Base-by-base conservation (phyloP, 2,113 vertebrate genomes). In the Pitta sordida region DNA sequence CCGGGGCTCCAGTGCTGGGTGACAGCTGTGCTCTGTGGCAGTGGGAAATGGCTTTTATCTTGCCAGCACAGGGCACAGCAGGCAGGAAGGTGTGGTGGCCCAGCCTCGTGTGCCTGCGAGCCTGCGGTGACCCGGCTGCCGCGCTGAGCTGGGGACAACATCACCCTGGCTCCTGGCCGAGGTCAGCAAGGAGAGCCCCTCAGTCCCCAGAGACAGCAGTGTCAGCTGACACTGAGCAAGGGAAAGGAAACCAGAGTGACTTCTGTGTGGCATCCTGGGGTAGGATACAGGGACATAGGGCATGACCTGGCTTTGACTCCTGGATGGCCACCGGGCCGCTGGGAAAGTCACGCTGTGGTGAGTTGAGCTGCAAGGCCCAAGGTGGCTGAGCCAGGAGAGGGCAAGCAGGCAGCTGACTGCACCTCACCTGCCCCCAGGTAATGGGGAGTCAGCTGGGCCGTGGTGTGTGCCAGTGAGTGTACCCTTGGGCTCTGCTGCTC, bases 1-100 rank as follows among this genome's bases (percentile, higher is more conserved):
- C 0, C 0, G 36, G 59, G 53, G 39, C 36, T 39, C 12, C 8
- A 3, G 44, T 0, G 1, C 3, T 2, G 34, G 18, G 9, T 60
- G 62, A 5, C 67, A 55, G 62, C 44, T 3, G 1, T 36, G 62
- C 29, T 10, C 2, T 2, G 48, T 15, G 53, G 27, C 73, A 73
- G 44, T 0, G 0, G 63, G 41, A 77, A 56, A 36, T 15, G 1
- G 15, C 55, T 83, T 75, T 70, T 60, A 91, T 83, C 71, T 69
- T 12, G 0, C 36, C 36, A 27, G 71, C 1, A 2, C 76, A 64
- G 67, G 63, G 63, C 6, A 0, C n/a, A 36, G 59, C 2, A 1
- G 36, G 23, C 73, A 62, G 90, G 90, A 91, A 74, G 77, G 68
- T 2, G 19, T 19, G 77, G 51, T 39, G 11, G 3, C 81, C 46